Conservation (phyloP, 2,888 invertebrate species). For the Hecatera dysodea region DNA sequence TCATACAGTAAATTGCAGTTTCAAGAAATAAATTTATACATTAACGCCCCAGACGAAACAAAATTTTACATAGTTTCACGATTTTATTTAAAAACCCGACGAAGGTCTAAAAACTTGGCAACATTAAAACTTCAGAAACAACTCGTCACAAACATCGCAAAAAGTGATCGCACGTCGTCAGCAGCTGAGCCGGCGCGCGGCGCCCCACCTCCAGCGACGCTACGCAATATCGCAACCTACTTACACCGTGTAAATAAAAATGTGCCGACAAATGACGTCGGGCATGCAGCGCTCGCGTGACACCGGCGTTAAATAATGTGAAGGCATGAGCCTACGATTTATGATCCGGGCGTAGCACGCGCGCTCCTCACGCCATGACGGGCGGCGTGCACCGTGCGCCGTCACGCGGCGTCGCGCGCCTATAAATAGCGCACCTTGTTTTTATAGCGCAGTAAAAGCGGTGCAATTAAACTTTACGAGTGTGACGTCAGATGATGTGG, state of each 20-base stretch:
- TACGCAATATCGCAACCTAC: slow-evolving; percentile 57
- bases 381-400: slow-evolving; percentile 31
- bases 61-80: slow-evolving; percentile 1
- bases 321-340: slow-evolving; percentile 75
- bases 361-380: slow-evolving; percentile 72
- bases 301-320: slow-evolving; percentile 77
- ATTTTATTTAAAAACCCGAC: neutral
- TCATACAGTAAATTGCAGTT: neutral
- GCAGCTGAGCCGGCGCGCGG: slow-evolving; percentile 26
- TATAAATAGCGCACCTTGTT: slow-evolving; percentile 66
- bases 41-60: neutral
- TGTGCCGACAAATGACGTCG: slow-evolving; percentile 66
- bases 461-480: slow-evolving; percentile 74
- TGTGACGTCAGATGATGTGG: slow-evolving; percentile 68
- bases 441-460: slow-evolving; percentile 74
- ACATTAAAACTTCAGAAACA: slow-evolving; percentile 31
- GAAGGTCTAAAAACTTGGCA: slow-evolving; percentile 10
- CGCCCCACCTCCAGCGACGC: slow-evolving; percentile 14
- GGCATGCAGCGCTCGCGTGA: slow-evolving; percentile 72
- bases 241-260: slow-evolving; percentile 63
- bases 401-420: slow-evolving; percentile 58
- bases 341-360: slow-evolving; percentile 63
- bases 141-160: slow-evolving; percentile 12
- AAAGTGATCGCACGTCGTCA: slow-evolving; percentile 24
- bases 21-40: neutral